These are phyloP conservation scores for Henricia sp. DNA, from an alignment of 53 echinoderm and acorn worm genomes.

Conservation along the genomic window DNA sequence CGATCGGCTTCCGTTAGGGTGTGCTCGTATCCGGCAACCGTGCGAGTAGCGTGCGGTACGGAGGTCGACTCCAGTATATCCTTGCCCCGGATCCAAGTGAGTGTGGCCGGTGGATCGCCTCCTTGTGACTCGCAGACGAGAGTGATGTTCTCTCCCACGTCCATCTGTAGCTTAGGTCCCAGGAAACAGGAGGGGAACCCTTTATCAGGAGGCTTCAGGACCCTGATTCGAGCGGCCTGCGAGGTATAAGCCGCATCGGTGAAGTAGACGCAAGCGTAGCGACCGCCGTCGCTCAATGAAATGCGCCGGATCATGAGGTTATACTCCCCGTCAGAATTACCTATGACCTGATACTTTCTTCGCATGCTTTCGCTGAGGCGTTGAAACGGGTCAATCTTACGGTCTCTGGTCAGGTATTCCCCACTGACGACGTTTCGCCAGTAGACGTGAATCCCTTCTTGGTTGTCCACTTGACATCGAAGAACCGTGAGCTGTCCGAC, in stretches of 20 bases:
- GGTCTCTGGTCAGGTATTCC: constrained; percentile 59
- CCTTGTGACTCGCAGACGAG: constrained; percentile 87
- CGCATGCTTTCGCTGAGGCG: constrained; percentile 28
- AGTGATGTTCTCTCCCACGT: constrained; percentile 79
- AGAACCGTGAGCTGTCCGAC: constrained; percentile 65
- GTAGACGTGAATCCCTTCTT: constrained; percentile 60
- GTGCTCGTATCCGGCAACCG: constrained; percentile 52
- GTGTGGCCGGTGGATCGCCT: constrained; percentile 83
- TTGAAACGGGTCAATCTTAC: constrained; percentile 56
- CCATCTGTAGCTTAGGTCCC: constrained; percentile 53
- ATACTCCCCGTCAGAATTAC: constrained; percentile 76
- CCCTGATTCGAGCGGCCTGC: constrained; percentile 65
- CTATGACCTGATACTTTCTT: constrained; percentile 52
- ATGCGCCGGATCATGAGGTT: constrained; percentile 63
- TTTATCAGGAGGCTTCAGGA: constrained; percentile 71
- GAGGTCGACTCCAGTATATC: constrained; percentile 4
- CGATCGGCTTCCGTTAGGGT: constrained; percentile 70
- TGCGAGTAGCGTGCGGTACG: background rate
- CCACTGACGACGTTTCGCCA: constrained; percentile 73
- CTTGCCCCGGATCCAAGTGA: constrained; percentile 77
- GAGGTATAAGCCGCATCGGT: constrained; percentile 56
- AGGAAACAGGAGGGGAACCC: constrained; percentile 74
- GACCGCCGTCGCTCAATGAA: constrained; percentile 55
- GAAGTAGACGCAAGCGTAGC: constrained; percentile 74
- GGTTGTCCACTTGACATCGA: constrained; percentile 69